phyloP scores from a whole-genome alignment of 2,888 invertebrate species.

The Sympetrum striolatum region DNA sequence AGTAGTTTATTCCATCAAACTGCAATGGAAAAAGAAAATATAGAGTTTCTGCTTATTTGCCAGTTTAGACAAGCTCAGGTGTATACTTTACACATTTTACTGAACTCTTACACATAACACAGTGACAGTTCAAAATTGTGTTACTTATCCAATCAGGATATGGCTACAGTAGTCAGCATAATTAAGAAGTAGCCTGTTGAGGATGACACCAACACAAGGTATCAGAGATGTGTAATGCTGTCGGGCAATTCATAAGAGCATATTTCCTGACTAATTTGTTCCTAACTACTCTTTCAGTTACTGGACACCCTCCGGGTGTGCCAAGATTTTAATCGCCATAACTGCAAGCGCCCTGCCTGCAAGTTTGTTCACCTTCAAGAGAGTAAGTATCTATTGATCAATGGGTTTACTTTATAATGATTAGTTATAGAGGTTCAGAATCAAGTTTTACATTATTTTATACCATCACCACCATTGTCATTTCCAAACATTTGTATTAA shows the following conservation, averaged over 20 bases:
- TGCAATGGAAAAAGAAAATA: not conserved
- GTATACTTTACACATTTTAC: not conserved
- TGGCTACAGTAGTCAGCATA: conserved; percentile 23
- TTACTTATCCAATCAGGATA: not conserved
- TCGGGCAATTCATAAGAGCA: not conserved
- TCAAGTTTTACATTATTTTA: not conserved
- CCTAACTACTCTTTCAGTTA: conserved; percentile 77
- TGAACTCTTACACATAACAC: conserved; percentile 20
- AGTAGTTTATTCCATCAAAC: conserved; percentile 30
- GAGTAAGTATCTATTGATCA: conserved; percentile 69
- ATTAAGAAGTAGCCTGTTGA: conserved; percentile 26
- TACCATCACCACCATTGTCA: not conserved
- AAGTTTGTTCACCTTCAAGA: conserved; percentile 98
- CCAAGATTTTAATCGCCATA: conserved; percentile 99
- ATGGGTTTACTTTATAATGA: not conserved
- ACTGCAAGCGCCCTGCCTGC: conserved; percentile 95
- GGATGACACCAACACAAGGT: conserved; percentile 38
- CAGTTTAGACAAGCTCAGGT: conserved; percentile 21
- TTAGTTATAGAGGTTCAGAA: no score
- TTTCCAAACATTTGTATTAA: not conserved
- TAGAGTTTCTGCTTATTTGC: conserved; percentile 19
- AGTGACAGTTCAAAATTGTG: not conserved
- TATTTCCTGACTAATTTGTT: conserved; percentile 16
- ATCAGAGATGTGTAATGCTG: conserved; percentile 15
- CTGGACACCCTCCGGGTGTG: conserved; percentile 99